A percentile compares a stretch with the other conserved stretches of the same genome.
These are phyloP conservation scores for Azemiops feae DNA, from an alignment of 2,113 vertebrate species.

Conservation along the genomic window DNA sequence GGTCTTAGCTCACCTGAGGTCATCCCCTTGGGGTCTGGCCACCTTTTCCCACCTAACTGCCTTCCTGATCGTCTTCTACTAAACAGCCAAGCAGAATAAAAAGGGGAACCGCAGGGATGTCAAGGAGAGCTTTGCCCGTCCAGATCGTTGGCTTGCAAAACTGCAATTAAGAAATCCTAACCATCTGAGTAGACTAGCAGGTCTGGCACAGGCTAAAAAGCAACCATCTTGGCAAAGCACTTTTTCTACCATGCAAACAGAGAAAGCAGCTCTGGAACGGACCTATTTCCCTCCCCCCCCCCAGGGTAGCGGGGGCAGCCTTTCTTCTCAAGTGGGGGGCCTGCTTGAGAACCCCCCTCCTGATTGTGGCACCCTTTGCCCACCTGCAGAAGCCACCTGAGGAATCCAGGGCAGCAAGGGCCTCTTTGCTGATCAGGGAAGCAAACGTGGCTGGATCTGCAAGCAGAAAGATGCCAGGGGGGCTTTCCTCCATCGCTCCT, in stretches of 20 bases:
- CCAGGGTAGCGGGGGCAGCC: neutral
- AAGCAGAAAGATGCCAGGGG: neutral
- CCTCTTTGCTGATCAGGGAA: neutral
- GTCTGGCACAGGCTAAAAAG: neutral
- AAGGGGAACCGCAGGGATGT: neutral
- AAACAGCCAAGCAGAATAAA: neutral
- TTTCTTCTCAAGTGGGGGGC: neutral
- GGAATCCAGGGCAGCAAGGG: neutral
- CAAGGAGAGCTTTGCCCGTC: neutral
- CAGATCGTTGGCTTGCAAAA: neutral
- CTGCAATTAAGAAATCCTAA: neutral
- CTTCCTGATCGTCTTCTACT: neutral
- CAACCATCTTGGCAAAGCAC: neutral
- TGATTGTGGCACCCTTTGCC: neutral
- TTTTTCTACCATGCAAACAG: neutral
- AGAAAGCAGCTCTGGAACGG: neutral
- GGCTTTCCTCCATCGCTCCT: neutral
- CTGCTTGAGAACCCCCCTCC: neutral
- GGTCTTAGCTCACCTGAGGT: neutral
- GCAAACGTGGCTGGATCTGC: neutral
- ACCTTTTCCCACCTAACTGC: neutral
- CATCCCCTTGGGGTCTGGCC: conserved; percentile 5
- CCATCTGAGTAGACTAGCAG: neutral
- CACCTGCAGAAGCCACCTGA: neutral
- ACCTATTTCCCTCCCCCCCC: neutral